phyloP scores from a whole-genome alignment of 2,797 vertebrate species.

The Thunnus albacares region DNA sequence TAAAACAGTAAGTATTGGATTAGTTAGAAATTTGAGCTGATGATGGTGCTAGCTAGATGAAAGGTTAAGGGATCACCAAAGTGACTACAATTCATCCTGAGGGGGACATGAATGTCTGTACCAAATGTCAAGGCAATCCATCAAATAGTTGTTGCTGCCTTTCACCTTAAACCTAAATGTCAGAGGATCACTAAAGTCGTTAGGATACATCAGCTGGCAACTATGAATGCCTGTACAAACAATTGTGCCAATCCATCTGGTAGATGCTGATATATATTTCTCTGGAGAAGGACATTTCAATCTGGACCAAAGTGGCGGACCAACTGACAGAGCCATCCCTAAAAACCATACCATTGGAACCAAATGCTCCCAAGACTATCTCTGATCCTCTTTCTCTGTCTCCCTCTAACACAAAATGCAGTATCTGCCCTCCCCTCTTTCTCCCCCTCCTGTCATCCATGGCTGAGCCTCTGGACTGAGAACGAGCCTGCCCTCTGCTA shows the following conservation, averaged over 20 bases:
- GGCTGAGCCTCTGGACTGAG: slow-evolving; percentile 27
- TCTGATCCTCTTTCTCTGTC: neutral
- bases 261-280: neutral
- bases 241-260: neutral
- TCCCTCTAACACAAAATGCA: neutral
- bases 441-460: slow-evolving; percentile 37
- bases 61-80: too few relatives aligned
- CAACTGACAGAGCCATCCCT: neutral
- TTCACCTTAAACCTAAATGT: neutral
- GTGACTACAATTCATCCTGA: neutral
- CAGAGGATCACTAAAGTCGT: too few relatives aligned
- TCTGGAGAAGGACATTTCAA: neutral
- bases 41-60: too few relatives aligned
- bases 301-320: neutral
- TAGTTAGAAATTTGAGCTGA: too few relatives aligned
- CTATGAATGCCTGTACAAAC: neutral
- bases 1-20: too few relatives aligned
- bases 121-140: neutral
- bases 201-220: neutral
- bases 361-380: neutral
- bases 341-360: neutral
- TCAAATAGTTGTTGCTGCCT: neutral
- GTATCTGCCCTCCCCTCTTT: neutral
- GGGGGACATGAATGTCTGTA: neutral
- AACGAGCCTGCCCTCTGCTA: slow-evolving; percentile 42